Evolutionary conservation across 2,888 invertebrate species (phyloP).

Genomic region (Stictocephala bisonia): DNA sequence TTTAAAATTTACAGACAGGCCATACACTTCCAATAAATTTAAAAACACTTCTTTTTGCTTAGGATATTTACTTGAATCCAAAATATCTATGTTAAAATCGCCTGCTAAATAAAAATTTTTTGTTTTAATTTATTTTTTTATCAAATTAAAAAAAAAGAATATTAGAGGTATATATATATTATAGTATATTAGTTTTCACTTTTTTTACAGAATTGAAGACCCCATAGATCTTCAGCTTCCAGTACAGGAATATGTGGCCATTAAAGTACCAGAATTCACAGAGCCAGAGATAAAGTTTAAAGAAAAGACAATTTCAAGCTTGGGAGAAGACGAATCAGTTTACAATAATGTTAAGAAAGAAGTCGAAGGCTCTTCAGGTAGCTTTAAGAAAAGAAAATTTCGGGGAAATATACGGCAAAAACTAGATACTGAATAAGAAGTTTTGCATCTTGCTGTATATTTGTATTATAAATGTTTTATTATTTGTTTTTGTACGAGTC

Average conservation of each 20-base stretch:
- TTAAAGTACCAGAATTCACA: constrained; percentile 58
- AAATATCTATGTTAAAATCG: no score
- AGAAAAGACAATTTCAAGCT: constrained; percentile 61
- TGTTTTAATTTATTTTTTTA: no score
- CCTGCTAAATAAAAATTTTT: no score
- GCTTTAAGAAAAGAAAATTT: constrained; percentile 79
- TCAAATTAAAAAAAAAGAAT: no score
- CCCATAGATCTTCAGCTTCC: constrained; percentile 80
- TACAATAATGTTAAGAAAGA: constrained; percentile 64
- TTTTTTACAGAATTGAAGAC: constrained; percentile 66
- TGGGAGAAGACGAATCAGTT: constrained; percentile 58
- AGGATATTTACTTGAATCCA: no score
- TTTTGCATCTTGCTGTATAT: neutral
- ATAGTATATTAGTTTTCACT: neutral
- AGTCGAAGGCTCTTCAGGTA: constrained; percentile 53
- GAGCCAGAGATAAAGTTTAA: constrained; percentile 60
- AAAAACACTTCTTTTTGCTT: no score
- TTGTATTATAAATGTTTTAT: no score
- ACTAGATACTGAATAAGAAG: constrained; percentile 44
- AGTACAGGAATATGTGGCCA: constrained; percentile 62
- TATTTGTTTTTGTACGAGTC: no score
- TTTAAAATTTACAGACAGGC: no score
- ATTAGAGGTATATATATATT: no score
- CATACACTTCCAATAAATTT: no score
- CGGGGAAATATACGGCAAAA: constrained; percentile 52